Evolutionary conservation across 2,113 vertebrate genomes (phyloP).

Genomic region (Solea senegalensis): DNA sequence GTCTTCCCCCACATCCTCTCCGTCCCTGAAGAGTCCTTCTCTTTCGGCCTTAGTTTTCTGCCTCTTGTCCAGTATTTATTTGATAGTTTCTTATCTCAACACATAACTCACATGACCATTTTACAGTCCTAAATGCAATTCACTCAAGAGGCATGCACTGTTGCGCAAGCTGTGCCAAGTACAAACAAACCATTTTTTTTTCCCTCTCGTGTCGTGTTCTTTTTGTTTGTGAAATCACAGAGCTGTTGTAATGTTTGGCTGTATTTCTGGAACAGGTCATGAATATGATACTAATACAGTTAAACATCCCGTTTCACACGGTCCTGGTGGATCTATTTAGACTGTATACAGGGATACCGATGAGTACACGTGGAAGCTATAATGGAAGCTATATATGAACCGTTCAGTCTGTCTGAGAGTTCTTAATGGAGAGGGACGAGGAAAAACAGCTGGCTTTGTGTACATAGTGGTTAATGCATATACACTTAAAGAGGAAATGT

Average conservation of each 20-base stretch:
- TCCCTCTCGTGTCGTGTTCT: constrained; percentile 45
- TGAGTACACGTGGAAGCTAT: constrained; percentile 72
- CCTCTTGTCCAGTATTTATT: constrained; percentile 48
- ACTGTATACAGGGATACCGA: constrained; percentile 36
- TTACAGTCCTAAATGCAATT: constrained; percentile 16
- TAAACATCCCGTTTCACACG: constrained; percentile 78
- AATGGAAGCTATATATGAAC: constrained; percentile 62
- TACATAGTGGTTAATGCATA: constrained; percentile 21
- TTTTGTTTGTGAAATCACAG: constrained; percentile 52
- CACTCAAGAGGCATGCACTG: constrained; percentile 5
- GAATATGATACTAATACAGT: constrained; percentile 64
- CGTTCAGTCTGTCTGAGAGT: constrained; percentile 47
- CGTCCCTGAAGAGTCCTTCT: constrained; percentile 34
- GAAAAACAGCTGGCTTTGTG: constrained; percentile 18
- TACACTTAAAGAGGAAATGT: constrained; percentile 41
- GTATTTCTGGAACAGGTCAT: constrained; percentile 36
- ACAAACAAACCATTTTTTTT: constrained; percentile 29
- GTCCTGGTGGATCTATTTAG: constrained; percentile 63
- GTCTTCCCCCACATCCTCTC: constrained; percentile 27
- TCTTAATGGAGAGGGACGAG: background rate
- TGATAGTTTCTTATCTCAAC: constrained; percentile 47
- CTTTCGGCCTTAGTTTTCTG: constrained; percentile 32
- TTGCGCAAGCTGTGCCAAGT: constrained; percentile 42
- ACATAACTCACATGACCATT: constrained; percentile 27
- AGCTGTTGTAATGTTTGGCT: constrained; percentile 68